Evolutionary conservation across 2,888 invertebrate genomes (phyloP).

Genomic region (Neria commutata): DNA sequence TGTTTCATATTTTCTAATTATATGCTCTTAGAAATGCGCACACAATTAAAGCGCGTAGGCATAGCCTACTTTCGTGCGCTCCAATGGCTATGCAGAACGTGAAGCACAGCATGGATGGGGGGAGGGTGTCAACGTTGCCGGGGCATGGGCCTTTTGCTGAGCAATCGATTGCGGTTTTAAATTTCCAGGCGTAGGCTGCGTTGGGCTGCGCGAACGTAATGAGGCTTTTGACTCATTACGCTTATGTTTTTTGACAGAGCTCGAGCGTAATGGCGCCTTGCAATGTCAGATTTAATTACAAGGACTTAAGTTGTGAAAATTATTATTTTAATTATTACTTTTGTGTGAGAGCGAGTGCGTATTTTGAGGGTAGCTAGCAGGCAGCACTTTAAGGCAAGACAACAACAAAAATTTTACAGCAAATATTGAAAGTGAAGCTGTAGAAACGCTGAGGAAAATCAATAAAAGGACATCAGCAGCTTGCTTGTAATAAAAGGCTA

Average conservation of each 20-base stretch:
- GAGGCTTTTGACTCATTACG: constrained; percentile 2
- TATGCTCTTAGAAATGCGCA: neutral
- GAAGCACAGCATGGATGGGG: neutral
- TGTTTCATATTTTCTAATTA: constrained; percentile 4
- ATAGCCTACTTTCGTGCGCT: neutral
- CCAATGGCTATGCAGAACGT: neutral
- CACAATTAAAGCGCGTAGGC: neutral
- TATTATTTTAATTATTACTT: constrained; percentile 56
- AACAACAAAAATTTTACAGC: neutral
- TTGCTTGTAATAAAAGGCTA: neutral
- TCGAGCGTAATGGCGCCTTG: constrained; percentile 5
- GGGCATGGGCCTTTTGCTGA: neutral
- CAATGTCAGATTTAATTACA: constrained; percentile 58
- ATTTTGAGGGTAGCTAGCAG: neutral
- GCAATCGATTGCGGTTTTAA: constrained; percentile 7
- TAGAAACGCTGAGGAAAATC: neutral
- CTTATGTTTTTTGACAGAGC: constrained; percentile 23
- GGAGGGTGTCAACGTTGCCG: no score
- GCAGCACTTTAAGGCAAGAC: neutral
- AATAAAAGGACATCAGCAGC: neutral
- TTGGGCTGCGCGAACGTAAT: no score
- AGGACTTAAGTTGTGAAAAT: constrained; percentile 58
- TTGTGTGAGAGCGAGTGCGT: neutral
- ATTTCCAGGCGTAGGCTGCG: neutral
- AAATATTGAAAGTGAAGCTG: neutral